Conservation (phyloP, 2,797 vertebrate species). For the Chiroxiphia lanceolata region DNA sequence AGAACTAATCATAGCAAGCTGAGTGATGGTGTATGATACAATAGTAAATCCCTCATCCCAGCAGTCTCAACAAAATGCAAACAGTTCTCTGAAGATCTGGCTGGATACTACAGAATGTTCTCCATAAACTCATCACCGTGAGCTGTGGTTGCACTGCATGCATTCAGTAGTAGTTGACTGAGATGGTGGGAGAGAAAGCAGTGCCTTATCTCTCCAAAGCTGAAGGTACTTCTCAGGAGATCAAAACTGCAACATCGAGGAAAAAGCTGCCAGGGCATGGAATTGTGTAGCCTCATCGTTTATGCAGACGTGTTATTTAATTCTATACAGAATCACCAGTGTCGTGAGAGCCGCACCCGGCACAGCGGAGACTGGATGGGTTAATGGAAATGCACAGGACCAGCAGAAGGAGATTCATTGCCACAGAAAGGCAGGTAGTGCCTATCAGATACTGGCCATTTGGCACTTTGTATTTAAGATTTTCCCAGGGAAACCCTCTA, state of each 20-base stretch:
- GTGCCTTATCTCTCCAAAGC: not conserved
- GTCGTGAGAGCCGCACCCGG: not conserved
- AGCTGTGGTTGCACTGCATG: not conserved
- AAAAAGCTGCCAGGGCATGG: not conserved
- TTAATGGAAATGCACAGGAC: not conserved
- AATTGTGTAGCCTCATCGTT: not conserved
- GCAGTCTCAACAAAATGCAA: not conserved
- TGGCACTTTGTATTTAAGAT: not conserved
- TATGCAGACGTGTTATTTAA: not conserved
- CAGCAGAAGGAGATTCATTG: not conserved
- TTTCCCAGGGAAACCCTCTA: not conserved
- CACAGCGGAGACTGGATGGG: not conserved
- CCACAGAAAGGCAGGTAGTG: not conserved
- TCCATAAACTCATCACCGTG: not conserved
- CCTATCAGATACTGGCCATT: not conserved
- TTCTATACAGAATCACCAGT: not conserved
- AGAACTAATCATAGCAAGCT: not conserved
- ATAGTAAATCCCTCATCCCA: not conserved
- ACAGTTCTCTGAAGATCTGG: not conserved
- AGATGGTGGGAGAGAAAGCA: not conserved
- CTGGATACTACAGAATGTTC: not conserved
- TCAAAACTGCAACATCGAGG: fast-evolving
- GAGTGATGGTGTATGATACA: not conserved
- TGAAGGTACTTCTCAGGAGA: not conserved
- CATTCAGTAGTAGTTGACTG: fast-evolving